These are phyloP conservation scores for Molorchus minor DNA, from an alignment of 2,888 invertebrate genomes.

Conservation along the genomic window DNA sequence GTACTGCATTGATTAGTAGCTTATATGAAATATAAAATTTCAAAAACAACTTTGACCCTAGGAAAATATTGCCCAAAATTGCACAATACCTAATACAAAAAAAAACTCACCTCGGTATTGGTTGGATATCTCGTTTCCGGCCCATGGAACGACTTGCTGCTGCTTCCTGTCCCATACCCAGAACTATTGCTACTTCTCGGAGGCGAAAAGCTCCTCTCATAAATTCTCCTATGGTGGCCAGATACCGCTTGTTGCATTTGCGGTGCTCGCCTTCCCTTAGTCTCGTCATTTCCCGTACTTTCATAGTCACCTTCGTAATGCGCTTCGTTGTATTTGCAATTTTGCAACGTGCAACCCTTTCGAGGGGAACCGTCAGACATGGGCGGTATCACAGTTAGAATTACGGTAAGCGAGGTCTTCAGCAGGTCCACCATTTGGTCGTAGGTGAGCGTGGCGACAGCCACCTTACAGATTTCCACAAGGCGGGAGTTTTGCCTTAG, in stretches of 20 bases:
- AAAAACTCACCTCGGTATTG: slow-evolving; percentile 62
- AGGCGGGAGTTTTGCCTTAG: slow-evolving; percentile 88
- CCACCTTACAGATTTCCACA: slow-evolving; percentile 78
- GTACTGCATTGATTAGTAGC: no score
- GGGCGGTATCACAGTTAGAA: slow-evolving; percentile 83
- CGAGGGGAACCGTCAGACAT: slow-evolving; percentile 74
- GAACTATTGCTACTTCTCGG: slow-evolving; percentile 82
- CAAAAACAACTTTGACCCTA: no score
- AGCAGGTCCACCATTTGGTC: slow-evolving; percentile 93
- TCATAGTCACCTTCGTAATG: slow-evolving; percentile 75
- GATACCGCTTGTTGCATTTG: slow-evolving; percentile 67
- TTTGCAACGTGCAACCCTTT: slow-evolving; percentile 72
- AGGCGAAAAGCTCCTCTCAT: slow-evolving; percentile 79
- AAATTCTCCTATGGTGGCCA: slow-evolving; percentile 72
- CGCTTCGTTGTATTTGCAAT: slow-evolving; percentile 71
- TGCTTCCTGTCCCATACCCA: slow-evolving; percentile 83
- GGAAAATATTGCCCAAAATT: no score
- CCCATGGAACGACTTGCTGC: slow-evolving; percentile 62
- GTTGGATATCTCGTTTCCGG: slow-evolving; percentile 57
- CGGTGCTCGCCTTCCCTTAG: slow-evolving; percentile 61
- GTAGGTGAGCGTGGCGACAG: slow-evolving; percentile 87
- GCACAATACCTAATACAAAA: no score
- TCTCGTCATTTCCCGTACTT: slow-evolving; percentile 64
- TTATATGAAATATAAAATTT: no score
- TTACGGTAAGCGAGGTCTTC: slow-evolving; percentile 88